Conservation (phyloP, 2,113 vertebrate species). For the Promerops cafer region DNA sequence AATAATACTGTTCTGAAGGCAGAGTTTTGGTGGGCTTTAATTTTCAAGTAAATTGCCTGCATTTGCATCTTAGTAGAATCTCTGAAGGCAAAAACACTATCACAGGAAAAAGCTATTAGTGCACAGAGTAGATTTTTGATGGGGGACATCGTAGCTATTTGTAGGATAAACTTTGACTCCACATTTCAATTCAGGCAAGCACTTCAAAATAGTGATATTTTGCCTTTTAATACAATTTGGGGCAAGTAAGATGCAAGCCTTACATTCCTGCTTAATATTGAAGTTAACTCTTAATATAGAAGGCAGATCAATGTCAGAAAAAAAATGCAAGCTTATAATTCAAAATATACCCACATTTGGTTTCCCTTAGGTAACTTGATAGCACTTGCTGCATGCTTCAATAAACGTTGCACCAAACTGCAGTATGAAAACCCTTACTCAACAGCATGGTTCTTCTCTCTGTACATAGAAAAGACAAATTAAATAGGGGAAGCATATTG, state of each 20-base stretch:
- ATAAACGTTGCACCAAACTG: not conserved
- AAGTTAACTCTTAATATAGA: not conserved
- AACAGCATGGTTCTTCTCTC: not conserved
- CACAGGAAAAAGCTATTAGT: not conserved
- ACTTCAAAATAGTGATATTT: not conserved
- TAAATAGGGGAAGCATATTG: not conserved
- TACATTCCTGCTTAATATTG: not conserved
- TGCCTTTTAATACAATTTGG: not conserved
- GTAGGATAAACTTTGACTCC: not conserved
- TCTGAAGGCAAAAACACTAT: not conserved
- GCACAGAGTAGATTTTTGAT: not conserved
- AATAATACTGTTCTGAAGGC: not conserved
- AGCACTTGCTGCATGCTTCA: not conserved
- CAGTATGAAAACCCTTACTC: not conserved
- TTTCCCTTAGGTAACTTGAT: not conserved
- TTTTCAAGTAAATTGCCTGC: not conserved
- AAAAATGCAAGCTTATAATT: not conserved
- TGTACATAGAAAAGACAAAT: not conserved
- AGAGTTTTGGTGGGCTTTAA: not conserved
- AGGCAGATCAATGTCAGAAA: not conserved
- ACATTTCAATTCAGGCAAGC: not conserved
- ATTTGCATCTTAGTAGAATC: not conserved
- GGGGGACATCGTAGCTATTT: not conserved
- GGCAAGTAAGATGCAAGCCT: not conserved
- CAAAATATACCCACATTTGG: not conserved